phyloP scores from a whole-genome alignment of 1,140 invertebrate genomes.

The Nymphalis io region DNA sequence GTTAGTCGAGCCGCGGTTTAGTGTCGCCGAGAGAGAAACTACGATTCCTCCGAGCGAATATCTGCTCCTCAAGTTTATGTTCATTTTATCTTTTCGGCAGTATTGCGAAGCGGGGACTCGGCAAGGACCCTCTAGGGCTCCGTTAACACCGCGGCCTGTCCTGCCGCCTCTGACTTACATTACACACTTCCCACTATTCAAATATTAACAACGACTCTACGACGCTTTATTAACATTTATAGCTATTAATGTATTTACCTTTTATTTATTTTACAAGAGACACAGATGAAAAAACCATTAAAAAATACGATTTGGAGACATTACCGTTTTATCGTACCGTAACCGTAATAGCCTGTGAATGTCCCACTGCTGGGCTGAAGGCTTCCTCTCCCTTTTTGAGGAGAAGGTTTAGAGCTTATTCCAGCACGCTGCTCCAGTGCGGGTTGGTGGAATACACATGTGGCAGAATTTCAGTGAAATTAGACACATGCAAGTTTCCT shows the following conservation, averaged over 20 bases:
- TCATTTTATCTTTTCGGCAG: conserved; percentile 78
- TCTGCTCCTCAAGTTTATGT: conserved; percentile 77
- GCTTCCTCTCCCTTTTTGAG: too few species aligned
- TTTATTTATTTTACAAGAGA: too few species aligned
- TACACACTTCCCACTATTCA: conserved; percentile 67
- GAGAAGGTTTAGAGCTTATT: too few species aligned
- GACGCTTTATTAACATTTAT: background rate
- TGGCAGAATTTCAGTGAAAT: too few species aligned
- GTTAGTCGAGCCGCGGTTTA: conserved; percentile 60
- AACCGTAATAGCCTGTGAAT: too few species aligned
- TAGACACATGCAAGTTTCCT: too few species aligned
- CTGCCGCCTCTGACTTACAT: conserved; percentile 58
- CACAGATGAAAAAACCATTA: too few species aligned
- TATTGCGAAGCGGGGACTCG: conserved; percentile 72
- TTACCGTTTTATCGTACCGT: too few species aligned
- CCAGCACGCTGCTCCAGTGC: too few species aligned
- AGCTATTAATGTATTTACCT: background rate
- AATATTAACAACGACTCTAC: conserved; percentile 60
- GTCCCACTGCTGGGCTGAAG: too few species aligned
- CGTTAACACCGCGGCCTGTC: conserved; percentile 66
- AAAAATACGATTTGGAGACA: too few species aligned
- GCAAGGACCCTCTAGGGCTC: conserved; percentile 74
- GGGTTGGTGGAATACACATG: too few species aligned
- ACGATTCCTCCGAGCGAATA: conserved; percentile 75
- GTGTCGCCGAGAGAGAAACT: conserved; percentile 72